Evolutionary conservation across 2,888 invertebrate genomes (phyloP).

Genomic region (Lepidochrysops patricia): DNA sequence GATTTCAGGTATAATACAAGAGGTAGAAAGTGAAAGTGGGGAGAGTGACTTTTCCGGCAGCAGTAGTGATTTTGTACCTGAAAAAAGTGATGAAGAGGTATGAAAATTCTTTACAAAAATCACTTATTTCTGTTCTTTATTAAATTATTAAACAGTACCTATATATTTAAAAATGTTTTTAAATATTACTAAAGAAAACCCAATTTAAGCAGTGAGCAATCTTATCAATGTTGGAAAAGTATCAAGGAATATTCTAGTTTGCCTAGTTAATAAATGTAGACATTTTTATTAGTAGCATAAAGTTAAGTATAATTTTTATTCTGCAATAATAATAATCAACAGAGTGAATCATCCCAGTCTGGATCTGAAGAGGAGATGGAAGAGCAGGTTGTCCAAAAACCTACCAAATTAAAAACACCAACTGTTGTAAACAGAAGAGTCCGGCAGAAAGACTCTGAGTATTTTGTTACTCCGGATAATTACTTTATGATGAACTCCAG

Average conservation of each 20-base stretch:
- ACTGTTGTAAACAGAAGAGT: slow-evolving; percentile 25
- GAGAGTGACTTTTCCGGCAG: slow-evolving; percentile 67
- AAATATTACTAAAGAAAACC: too few species aligned
- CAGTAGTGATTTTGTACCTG: slow-evolving; percentile 65
- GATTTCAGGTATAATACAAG: slow-evolving; percentile 54
- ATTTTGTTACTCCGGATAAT: slow-evolving; percentile 78
- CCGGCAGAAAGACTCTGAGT: slow-evolving; percentile 63
- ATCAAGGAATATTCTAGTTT: too few species aligned
- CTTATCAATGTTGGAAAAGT: too few species aligned
- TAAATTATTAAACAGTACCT: not conserved
- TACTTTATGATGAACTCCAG: slow-evolving; percentile 79
- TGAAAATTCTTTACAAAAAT: not conserved
- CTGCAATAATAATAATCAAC: not conserved
- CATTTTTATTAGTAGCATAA: too few species aligned
- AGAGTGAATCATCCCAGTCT: slow-evolving; percentile 16
- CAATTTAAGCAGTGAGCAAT: too few species aligned
- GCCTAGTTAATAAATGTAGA: too few species aligned
- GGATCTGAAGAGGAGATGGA: slow-evolving; percentile 29
- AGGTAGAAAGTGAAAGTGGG: slow-evolving; percentile 58
- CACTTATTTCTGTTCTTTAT: not conserved
- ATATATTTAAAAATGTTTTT: too few species aligned
- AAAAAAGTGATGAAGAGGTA: slow-evolving; percentile 54
- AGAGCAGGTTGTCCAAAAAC: slow-evolving; percentile 41
- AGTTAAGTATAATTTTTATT: not conserved
- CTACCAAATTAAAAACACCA: slow-evolving; percentile 28